Evolutionary conservation across 1,140 invertebrate genomes (phyloP).

Genomic region (Heliconius congener): DNA sequence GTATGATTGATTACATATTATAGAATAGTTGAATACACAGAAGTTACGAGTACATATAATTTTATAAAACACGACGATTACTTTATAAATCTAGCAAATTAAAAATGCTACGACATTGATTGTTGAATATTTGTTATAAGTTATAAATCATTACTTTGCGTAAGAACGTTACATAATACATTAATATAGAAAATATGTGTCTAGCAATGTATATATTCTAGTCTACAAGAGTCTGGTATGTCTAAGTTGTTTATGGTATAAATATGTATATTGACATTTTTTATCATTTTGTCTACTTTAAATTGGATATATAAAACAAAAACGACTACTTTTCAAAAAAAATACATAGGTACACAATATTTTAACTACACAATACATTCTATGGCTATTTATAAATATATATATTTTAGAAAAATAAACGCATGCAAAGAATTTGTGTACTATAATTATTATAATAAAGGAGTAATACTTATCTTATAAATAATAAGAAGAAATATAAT

Average conservation of each 20-base stretch:
- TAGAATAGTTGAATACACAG: neutral
- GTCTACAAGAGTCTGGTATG: neutral
- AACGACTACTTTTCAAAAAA: neutral
- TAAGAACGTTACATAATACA: neutral
- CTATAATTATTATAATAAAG: neutral
- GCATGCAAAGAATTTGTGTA: neutral
- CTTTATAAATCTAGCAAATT: neutral
- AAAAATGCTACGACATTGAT: neutral
- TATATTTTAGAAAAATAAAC: neutral
- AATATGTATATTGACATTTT: neutral
- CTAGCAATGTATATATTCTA: neutral
- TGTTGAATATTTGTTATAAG: neutral
- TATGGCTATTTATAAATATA: neutral
- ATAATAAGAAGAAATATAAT: neutral
- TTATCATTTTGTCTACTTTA: neutral
- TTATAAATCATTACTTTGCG: neutral
- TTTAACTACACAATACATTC: neutral
- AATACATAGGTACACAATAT: neutral
- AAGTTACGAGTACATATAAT: neutral
- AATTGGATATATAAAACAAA: neutral
- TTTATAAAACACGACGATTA: slow-evolving; percentile 2
- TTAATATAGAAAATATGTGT: neutral
- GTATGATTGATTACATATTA: neutral
- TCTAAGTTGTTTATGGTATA: neutral
- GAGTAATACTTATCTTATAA: neutral